A percentile compares a stretch with the other conserved stretches of the same genome.
Evolutionary conservation across 2,113 vertebrate genomes (phyloP).

Genomic region (Periophthalmus modestus): DNA sequence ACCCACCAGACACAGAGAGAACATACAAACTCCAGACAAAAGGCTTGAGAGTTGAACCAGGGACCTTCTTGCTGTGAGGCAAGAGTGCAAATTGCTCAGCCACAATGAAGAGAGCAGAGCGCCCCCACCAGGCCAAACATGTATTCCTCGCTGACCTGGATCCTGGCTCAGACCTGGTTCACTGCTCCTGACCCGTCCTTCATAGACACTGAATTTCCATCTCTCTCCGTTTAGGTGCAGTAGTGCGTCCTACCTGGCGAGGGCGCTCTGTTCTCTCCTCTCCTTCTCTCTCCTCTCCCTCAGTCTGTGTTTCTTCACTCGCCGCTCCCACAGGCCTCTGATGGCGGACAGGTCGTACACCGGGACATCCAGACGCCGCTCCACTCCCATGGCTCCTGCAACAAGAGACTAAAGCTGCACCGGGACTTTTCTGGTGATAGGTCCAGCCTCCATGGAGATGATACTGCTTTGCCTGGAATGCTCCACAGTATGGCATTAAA

Average conservation of each 20-base stretch:
- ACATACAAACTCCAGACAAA: too few species aligned
- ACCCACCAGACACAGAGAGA: too few species aligned
- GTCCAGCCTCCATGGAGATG: too few species aligned
- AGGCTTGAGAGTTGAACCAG: too few species aligned
- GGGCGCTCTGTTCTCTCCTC: conserved; percentile 83
- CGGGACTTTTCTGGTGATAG: background rate
- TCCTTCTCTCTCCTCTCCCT: conserved; percentile 86
- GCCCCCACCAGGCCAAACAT: too few species aligned
- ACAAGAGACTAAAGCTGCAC: background rate
- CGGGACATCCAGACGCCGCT: conserved; percentile 81
- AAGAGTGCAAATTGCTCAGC: too few species aligned
- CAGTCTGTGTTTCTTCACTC: conserved; percentile 83
- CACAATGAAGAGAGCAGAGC: too few species aligned
- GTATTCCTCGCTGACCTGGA: background rate
- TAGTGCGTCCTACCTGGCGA: conserved; percentile 78
- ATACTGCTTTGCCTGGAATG: too few species aligned
- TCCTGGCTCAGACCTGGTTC: background rate
- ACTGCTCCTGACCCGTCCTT: too few species aligned
- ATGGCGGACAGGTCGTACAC: conserved; percentile 85
- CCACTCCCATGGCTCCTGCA: conserved; percentile 56
- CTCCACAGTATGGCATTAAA: background rate
- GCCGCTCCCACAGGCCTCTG: conserved; percentile 87
- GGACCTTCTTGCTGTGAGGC: too few species aligned
- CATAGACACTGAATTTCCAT: too few species aligned
- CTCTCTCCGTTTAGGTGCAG: background rate